Evolutionary conservation across 2,888 invertebrate species (phyloP).

Genomic region (Trichacis sp.): DNA sequence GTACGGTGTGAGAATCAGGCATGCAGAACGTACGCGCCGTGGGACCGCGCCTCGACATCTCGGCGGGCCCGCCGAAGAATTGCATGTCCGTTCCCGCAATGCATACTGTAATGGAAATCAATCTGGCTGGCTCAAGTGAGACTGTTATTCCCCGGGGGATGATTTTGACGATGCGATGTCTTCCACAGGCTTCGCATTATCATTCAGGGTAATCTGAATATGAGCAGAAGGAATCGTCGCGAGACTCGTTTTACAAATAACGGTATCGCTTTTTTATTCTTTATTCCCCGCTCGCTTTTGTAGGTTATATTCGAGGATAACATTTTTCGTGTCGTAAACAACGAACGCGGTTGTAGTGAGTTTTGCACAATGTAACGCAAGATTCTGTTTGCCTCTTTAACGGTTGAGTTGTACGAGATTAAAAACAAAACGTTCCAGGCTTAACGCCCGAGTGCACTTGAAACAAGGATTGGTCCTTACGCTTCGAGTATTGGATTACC

Average conservation of each 20-base stretch:
- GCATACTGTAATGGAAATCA: slow-evolving; percentile 56
- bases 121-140: too few species aligned
- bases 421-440: slow-evolving; percentile 32
- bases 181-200: slow-evolving; percentile 38
- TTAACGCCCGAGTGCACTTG: slow-evolving; percentile 38
- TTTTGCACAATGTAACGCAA: neutral
- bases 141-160: slow-evolving; percentile 40
- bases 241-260: slow-evolving; percentile 36
- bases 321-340: neutral
- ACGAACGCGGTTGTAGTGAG: neutral
- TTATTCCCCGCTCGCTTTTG: neutral
- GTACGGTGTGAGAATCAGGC: too few species aligned
- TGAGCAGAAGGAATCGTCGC: slow-evolving; percentile 38
- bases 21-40: too few species aligned
- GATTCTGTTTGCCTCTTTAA: slow-evolving; percentile 16
- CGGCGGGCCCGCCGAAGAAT: slow-evolving; percentile 34
- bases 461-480: slow-evolving; percentile 27
- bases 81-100: slow-evolving; percentile 41
- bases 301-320: too few species aligned
- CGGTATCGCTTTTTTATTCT: neutral
- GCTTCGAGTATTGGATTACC: slow-evolving; percentile 28
- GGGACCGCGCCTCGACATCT: slow-evolving; percentile 37
- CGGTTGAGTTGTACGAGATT: slow-evolving; percentile 26
- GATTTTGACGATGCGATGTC: slow-evolving; percentile 39
- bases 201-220: slow-evolving; percentile 40